Evolutionary conservation across 2,888 invertebrate species (phyloP), one percentile per base, ranked within the genome.

Genomic region (Pollenia griseotomentosa): DNA sequence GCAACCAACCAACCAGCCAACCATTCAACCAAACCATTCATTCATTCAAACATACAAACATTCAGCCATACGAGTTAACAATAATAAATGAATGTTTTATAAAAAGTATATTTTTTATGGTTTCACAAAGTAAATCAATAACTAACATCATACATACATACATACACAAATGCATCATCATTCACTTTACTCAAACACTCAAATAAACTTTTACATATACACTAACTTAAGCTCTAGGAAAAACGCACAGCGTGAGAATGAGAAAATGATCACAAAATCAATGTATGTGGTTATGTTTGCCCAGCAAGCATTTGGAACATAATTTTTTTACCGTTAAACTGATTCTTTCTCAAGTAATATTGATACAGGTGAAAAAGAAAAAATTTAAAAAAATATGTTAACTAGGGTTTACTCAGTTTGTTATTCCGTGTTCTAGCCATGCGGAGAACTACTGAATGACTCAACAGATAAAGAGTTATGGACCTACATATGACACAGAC

Each of bases 91-190:
- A 68, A 81, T 81, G 68, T 81, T 73, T 73, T 77, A 19, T 57
- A 61, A 73, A 11, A 63, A 61, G 8, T 68, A 70, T 77, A 33
- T 33, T 86, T 73, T 86, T 86, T 77, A 77, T 83, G 44, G 46
- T 61, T 83, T 68, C 61, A n/a, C 16, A 83, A 83, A 80, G 77
- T 73, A 81, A 84, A 87, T 84, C 83, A 87, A 87, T 81, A 83
- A 83, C 86, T 85, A 46, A 70, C 68, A 61, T n/a, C 8, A 48
- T 44, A 5, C 42, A 44, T 12, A 14, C 2, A 33, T 14, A 19
- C 5, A n/a, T 2, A 12, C 4, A n/a, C n/a, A n/a, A n/a, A n/a
- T n/a, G n/a, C n/a, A n/a, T n/a, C n/a, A 23, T 23, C 23, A 7
- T 16, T 63, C 46, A 46, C 46, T n/a, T 11, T 9, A 51, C 46